These are phyloP conservation scores for Bradypodion pumilum DNA, from an alignment of 2,797 vertebrate genomes.

Conservation along the genomic window DNA sequence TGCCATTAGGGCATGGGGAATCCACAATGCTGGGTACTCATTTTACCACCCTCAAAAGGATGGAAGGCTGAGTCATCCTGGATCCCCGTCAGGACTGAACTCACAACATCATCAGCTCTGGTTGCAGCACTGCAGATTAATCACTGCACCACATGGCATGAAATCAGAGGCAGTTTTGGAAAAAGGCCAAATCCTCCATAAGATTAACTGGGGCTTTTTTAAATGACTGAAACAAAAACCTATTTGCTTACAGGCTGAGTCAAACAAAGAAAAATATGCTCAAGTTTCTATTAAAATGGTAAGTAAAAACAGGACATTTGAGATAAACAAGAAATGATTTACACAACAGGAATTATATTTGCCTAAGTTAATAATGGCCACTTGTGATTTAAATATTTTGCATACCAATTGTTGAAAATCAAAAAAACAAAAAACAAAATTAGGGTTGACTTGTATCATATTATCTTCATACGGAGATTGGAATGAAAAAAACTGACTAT, in stretches of 20 bases:
- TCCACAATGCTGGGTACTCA: too few relatives aligned
- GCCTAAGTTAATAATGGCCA: background rate
- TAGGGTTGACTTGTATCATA: background rate
- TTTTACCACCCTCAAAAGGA: too few relatives aligned
- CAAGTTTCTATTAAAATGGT: background rate
- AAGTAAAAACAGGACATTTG: background rate
- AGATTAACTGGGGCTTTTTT: background rate
- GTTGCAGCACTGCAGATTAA: too few relatives aligned
- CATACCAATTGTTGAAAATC: background rate
- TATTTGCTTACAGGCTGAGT: background rate
- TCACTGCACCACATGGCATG: too few relatives aligned
- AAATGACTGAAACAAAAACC: background rate
- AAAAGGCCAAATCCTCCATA: background rate
- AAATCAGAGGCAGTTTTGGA: background rate
- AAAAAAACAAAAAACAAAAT: background rate
- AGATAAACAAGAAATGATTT: slow-evolving; percentile 13
- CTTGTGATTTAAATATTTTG: background rate
- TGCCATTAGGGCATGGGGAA: too few relatives aligned
- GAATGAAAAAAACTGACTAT: background rate
- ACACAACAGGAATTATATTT: slow-evolving; percentile 3
- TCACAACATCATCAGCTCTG: too few relatives aligned
- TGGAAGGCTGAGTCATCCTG: too few relatives aligned
- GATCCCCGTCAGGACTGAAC: too few relatives aligned
- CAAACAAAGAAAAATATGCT: background rate
- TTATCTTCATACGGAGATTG: background rate